phyloP scores from a whole-genome alignment of 2,888 invertebrate species.

The Melikaiella ostensackeni region DNA sequence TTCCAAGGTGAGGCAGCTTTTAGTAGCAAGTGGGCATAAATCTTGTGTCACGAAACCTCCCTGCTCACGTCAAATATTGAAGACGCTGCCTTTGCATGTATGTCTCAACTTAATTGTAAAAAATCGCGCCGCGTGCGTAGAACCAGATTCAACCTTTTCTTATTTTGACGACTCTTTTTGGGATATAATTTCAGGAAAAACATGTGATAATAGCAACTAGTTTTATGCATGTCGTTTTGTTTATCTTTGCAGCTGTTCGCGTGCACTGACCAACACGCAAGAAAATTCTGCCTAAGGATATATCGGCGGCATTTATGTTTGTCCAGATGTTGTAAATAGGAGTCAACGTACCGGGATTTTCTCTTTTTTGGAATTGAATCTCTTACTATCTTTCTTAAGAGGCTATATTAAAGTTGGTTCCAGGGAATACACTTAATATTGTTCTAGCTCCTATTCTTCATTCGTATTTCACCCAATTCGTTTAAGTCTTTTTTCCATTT shows the following conservation, averaged over 20 bases:
- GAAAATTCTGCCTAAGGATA: constrained; percentile 21
- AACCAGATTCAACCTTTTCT: not conserved
- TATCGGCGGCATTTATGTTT: constrained; percentile 7
- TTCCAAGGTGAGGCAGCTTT: not conserved
- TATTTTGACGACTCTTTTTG: not conserved
- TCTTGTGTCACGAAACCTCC: not conserved
- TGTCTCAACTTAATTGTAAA: not conserved
- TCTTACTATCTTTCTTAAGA: not conserved
- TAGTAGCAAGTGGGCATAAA: not conserved
- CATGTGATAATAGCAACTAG: not conserved
- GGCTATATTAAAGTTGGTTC: not conserved
- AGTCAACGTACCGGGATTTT: not conserved
- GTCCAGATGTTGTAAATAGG: not conserved
- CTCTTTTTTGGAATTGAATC: not conserved
- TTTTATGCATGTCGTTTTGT: constrained; percentile 3
- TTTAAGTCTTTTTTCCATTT: too few species aligned
- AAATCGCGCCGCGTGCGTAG: not conserved
- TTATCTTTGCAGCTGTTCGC: constrained; percentile 17
- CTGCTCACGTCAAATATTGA: not conserved
- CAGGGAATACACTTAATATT: not conserved
- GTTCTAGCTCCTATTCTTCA: too few species aligned
- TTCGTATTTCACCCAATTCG: too few species aligned
- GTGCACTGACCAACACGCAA: constrained; percentile 28
- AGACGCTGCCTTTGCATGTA: not conserved
- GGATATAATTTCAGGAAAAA: not conserved